Percentiles rank a stretch among this genome's conserved stretches.
Evolutionary conservation across 2,113 vertebrate species (phyloP).

Genomic region (Varanus komodoensis): DNA sequence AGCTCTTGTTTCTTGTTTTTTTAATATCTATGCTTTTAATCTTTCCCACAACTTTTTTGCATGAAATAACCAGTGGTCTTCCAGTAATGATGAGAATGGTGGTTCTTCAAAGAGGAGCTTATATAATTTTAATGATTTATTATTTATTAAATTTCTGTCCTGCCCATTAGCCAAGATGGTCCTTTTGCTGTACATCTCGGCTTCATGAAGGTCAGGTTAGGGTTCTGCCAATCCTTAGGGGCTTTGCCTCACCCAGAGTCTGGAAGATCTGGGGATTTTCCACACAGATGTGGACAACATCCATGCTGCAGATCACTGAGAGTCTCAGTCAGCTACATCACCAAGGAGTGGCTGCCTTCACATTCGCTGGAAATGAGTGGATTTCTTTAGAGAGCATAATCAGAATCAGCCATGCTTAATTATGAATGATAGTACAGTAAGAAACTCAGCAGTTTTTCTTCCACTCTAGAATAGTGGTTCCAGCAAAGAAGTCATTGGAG

Average conservation of each 20-base stretch:
- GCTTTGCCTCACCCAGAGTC: background rate
- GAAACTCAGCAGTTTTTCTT: background rate
- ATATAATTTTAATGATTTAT: too few relatives aligned
- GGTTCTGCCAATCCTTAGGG: background rate
- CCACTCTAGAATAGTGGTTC: background rate
- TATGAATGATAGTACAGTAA: background rate
- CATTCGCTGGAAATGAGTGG: background rate
- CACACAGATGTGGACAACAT: background rate
- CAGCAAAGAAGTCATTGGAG: conserved; percentile 23
- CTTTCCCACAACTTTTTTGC: background rate
- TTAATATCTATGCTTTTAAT: too few relatives aligned
- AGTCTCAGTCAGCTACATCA: background rate
- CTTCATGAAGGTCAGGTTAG: background rate
- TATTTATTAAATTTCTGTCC: too few relatives aligned
- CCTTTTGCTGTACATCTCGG: too few relatives aligned
- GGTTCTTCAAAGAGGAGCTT: background rate
- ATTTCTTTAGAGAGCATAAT: background rate
- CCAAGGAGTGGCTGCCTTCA: background rate
- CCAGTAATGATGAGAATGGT: background rate
- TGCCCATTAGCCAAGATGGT: too few relatives aligned
- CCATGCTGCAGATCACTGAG: background rate
- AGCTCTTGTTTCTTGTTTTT: background rate
- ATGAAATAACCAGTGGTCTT: background rate
- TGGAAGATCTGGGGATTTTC: background rate
- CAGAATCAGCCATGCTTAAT: background rate